These are phyloP conservation scores for Tinamus guttatus DNA, from an alignment of 2,113 vertebrate species.

Conservation along the genomic window DNA sequence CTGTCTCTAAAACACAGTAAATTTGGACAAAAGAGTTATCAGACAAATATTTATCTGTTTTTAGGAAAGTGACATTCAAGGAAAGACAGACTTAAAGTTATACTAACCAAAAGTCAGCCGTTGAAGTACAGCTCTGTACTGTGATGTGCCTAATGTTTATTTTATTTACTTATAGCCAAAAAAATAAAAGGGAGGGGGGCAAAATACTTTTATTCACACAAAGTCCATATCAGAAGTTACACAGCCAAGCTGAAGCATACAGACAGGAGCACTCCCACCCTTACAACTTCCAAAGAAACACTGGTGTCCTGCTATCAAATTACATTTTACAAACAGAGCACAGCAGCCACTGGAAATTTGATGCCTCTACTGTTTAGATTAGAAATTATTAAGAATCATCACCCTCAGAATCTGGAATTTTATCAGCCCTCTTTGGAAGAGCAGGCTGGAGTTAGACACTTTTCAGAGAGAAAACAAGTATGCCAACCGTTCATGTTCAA, in stretches of 20 bases:
- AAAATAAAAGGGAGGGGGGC: neutral
- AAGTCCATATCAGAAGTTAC: neutral
- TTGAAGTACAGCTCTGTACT: rapidly evolving
- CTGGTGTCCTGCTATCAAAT: neutral
- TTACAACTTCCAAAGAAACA: neutral
- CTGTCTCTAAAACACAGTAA: neutral
- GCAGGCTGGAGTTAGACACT: neutral
- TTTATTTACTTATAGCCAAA: neutral
- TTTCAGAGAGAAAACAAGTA: neutral
- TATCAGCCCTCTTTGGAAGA: neutral
- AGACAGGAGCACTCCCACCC: neutral
- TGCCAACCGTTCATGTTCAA: too few species aligned
- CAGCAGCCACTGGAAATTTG: neutral
- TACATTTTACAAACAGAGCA: neutral
- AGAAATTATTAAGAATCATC: neutral
- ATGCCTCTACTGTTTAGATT: neutral
- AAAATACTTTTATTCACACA: neutral
- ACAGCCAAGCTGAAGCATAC: neutral
- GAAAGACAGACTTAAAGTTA: neutral
- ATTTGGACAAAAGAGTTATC: neutral
- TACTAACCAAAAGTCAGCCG: neutral
- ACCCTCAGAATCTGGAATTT: neutral
- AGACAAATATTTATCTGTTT: neutral
- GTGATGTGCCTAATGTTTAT: neutral
- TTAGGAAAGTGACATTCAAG: neutral